Evolutionary conservation across 1,140 invertebrate genomes (phyloP).

Genomic region (Calliopsis andreniformis): DNA sequence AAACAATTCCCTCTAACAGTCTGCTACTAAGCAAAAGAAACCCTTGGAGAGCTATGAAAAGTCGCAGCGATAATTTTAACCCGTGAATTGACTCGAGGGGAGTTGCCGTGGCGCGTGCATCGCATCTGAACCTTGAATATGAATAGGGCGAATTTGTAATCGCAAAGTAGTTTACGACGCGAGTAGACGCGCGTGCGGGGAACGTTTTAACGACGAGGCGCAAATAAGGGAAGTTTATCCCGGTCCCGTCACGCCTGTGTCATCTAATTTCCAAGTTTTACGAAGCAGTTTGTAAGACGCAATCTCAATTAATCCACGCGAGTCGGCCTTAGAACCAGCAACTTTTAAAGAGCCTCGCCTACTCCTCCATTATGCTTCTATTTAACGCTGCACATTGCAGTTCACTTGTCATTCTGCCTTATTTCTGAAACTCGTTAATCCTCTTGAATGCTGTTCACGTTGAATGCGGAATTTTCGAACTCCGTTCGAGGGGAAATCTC

Average conservation of each 20-base stretch:
- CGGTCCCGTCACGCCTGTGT: conserved; percentile 29
- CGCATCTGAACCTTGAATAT: neutral
- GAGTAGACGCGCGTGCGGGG: neutral
- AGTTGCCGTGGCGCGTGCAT: neutral
- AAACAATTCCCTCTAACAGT: no score
- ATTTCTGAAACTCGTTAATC: neutral
- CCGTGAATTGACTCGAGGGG: neutral
- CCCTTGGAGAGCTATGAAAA: no score
- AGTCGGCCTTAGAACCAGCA: neutral
- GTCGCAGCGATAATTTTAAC: no score
- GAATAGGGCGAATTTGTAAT: conserved; percentile 10
- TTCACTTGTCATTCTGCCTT: no score
- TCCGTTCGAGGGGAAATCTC: no score
- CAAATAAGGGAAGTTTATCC: conserved; percentile 41
- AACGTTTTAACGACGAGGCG: neutral
- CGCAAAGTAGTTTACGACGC: conserved; percentile 11
- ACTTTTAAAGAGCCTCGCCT: neutral
- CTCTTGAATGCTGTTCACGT: no score
- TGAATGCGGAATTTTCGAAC: neutral
- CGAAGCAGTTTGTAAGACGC: conserved; percentile 22
- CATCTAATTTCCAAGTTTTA: conserved; percentile 43
- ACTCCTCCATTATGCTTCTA: neutral
- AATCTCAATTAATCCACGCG: conserved; percentile 12
- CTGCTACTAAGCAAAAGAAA: no score
- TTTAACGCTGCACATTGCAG: neutral